Percentiles rank a stretch among this genome's conserved stretches.
Evolutionary conservation across 2,888 invertebrate species (phyloP).

Genomic region (Odontocolon sp.): DNA sequence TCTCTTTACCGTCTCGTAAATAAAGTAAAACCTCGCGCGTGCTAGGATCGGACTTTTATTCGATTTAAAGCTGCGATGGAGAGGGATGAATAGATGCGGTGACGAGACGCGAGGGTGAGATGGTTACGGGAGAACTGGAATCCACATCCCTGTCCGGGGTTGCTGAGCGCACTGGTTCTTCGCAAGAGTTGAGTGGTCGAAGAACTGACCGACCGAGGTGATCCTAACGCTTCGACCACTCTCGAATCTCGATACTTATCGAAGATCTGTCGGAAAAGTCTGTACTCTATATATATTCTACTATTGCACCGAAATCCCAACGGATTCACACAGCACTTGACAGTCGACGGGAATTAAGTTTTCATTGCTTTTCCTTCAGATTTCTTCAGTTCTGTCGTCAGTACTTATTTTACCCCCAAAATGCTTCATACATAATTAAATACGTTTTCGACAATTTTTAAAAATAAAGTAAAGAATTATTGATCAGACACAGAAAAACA

Average conservation of each 20-base stretch:
- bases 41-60: constrained; percentile 72
- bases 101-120: too few species aligned
- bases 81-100: constrained; percentile 57
- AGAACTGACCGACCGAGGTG: constrained; percentile 17
- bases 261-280: constrained; percentile 19
- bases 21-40: constrained; percentile 67
- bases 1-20: constrained; percentile 66
- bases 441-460: too few species aligned
- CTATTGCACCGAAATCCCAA: not conserved
- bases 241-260: constrained; percentile 30
- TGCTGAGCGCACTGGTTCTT: constrained; percentile 12
- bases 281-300: too few species aligned
- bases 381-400: too few species aligned
- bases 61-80: constrained; percentile 70
- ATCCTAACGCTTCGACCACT: constrained; percentile 29
- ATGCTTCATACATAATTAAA: too few species aligned
- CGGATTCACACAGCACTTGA: too few species aligned
- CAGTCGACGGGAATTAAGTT: not conserved
- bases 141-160: constrained; percentile 58
- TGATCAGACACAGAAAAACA: too few species aligned
- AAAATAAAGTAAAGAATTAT: too few species aligned
- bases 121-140: too few species aligned
- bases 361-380: too few species aligned
- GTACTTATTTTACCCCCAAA: too few species aligned
- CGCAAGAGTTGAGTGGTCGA: constrained; percentile 20